These are phyloP conservation scores for Channa striata DNA, from an alignment of 2,797 vertebrate genomes.

Conservation along the genomic window DNA sequence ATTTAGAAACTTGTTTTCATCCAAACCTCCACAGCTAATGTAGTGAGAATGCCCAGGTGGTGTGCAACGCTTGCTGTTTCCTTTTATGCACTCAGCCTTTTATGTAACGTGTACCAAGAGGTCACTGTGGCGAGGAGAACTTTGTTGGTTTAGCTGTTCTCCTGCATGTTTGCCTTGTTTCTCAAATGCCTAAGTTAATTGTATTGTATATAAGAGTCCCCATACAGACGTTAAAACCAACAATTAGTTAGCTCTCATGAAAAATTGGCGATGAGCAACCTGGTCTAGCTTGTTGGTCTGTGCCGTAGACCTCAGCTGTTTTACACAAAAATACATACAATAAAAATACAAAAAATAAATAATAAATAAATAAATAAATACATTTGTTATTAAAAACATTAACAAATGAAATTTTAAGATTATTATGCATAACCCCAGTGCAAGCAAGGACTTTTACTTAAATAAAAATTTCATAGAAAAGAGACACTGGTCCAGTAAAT, in stretches of 20 bases:
- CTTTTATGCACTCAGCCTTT: constrained; percentile 44
- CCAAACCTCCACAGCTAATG: constrained; percentile 33
- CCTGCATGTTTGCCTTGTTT: constrained; percentile 26
- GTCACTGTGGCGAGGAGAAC: constrained; percentile 39
- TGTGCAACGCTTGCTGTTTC: constrained; percentile 22
- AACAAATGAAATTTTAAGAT: background rate
- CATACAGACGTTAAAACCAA: no score
- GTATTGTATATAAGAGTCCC: no score
- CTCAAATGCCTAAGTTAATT: background rate
- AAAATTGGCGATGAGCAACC: no score
- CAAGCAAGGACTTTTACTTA: no score
- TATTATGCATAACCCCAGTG: no score
- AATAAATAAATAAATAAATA: no score
- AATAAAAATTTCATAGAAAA: background rate
- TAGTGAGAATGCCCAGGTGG: constrained; percentile 55
- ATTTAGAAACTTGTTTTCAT: constrained; percentile 41
- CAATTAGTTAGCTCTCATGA: no score
- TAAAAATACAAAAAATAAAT: no score
- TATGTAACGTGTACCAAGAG: constrained; percentile 34
- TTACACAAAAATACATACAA: no score
- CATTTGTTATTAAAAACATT: no score
- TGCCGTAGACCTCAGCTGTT: no score
- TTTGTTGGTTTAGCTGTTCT: constrained; percentile 36
- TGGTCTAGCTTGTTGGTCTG: no score
- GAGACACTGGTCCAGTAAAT: background rate